phyloP scores from a whole-genome alignment of 1,140 invertebrate species.

The Eupristina koningsbergeri region DNA sequence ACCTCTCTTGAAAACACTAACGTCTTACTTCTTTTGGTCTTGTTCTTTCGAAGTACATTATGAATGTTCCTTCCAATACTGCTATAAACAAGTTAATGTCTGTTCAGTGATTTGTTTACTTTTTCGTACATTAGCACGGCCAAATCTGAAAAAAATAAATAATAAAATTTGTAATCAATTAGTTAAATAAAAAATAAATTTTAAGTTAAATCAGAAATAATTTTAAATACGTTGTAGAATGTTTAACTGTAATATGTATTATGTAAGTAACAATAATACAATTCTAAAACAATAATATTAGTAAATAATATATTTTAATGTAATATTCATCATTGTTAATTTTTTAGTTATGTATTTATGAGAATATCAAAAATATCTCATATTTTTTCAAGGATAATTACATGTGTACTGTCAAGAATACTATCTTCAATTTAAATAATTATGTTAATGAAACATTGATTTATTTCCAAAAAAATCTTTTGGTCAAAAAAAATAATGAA shows the following conservation, averaged over 20 bases:
- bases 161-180: constrained; percentile 18
- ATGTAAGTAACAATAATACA: not conserved
- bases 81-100: constrained; percentile 15
- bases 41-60: not conserved
- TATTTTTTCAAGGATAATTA: too few relatives aligned
- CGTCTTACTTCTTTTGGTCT: not conserved
- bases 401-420: too few relatives aligned
- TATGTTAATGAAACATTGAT: too few relatives aligned
- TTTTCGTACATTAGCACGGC: not conserved
- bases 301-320: too few relatives aligned
- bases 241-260: not conserved
- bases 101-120: constrained; percentile 17
- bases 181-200: not conserved
- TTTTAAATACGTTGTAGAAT: not conserved
- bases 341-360: too few relatives aligned
- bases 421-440: too few relatives aligned
- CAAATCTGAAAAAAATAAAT: constrained; percentile 19
- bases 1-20: not conserved
- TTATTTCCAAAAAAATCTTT: too few relatives aligned
- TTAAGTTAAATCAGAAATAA: not conserved
- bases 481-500: too few relatives aligned
- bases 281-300: too few relatives aligned
- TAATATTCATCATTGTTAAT: too few relatives aligned
- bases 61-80: not conserved
- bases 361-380: too few relatives aligned